Base-by-base conservation (phyloP, 2,888 invertebrate genomes). In the Branchellion lobata region DNA sequence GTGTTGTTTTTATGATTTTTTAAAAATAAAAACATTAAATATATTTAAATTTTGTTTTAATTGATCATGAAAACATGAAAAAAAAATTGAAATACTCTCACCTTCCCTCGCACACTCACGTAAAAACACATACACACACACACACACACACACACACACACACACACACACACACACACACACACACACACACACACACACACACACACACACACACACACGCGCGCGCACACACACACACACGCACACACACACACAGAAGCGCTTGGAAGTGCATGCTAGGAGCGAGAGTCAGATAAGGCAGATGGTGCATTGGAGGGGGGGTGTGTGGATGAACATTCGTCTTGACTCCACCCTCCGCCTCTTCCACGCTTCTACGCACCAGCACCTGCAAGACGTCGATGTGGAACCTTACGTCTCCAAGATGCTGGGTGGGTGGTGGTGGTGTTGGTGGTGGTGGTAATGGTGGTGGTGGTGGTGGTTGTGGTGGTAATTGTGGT, bases 401-500 rank as follows among this genome's bases (percentile, higher is more conserved):
- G 99, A 99, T 87, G 97, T 99, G 83, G 98, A 99, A 88, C 98
- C 99, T 1, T 98, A 97, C 86, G 96, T 99, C 84, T 95, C 95
- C 87, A 98, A 98, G 90, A 98, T 99, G 96, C 90, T 99, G 81
- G 92, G 92, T 91, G 8, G 65, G 75, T n/a, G 1, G 1, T 5
- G 8, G 8, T 57, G 61, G 24, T 40, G 40, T 40, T n/a, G n/a
- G 47, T 14, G 47, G 47, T 47, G 47, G 47, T 47, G n/a, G n/a
- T n/a, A n/a, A n/a, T n/a, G n/a, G 47, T 47, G 47, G 18, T 14
- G 47, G 61, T 57, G 61, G 21, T 5, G 21, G n/a, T 5, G 61
- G 61, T 24, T 57, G 24, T 57, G 61, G 61, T 57, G 8, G 5
- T 18, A n/a, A 57, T 40, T 8, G 40, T 5, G 24, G 61, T 57